Evolutionary conservation across 2,113 vertebrate species (phyloP).

Genomic region (Sciurus niger): DNA sequence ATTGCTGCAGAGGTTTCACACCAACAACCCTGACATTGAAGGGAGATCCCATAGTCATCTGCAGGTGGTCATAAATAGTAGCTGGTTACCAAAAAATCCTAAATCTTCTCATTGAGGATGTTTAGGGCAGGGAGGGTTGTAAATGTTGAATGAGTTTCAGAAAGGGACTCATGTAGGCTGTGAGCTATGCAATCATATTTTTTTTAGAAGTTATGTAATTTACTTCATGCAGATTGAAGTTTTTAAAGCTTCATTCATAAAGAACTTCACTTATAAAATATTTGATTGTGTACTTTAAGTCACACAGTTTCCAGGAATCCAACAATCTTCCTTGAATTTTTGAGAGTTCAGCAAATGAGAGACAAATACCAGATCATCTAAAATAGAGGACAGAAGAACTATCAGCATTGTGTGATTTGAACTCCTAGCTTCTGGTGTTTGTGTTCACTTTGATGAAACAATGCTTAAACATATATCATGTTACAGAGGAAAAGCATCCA

Average conservation of each 20-base stretch:
- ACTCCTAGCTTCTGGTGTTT: not conserved
- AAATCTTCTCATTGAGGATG: conserved; percentile 29
- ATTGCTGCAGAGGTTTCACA: conserved; percentile 24
- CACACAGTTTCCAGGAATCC: not conserved
- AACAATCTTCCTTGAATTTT: conserved; percentile 11
- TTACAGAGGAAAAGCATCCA: not conserved
- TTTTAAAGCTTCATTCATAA: conserved; percentile 42
- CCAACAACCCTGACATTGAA: not conserved
- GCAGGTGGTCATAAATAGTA: conserved; percentile 26
- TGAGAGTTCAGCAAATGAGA: conserved; percentile 5
- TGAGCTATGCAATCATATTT: not conserved
- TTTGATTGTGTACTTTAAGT: not conserved
- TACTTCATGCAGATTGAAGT: not conserved
- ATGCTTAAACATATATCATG: not conserved
- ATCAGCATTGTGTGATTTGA: not conserved
- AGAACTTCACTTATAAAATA: not conserved
- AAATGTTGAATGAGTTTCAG: not conserved
- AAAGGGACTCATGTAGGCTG: not conserved
- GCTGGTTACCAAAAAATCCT: not conserved
- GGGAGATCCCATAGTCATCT: conserved; percentile 3
- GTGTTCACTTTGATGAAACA: not conserved
- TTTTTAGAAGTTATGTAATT: not conserved
- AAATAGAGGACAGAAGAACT: not conserved
- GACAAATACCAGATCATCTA: not conserved
- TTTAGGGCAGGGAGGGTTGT: not conserved